Evolutionary conservation across 2,888 invertebrate species (phyloP).

Genomic region (Odontocolon sp.): DNA sequence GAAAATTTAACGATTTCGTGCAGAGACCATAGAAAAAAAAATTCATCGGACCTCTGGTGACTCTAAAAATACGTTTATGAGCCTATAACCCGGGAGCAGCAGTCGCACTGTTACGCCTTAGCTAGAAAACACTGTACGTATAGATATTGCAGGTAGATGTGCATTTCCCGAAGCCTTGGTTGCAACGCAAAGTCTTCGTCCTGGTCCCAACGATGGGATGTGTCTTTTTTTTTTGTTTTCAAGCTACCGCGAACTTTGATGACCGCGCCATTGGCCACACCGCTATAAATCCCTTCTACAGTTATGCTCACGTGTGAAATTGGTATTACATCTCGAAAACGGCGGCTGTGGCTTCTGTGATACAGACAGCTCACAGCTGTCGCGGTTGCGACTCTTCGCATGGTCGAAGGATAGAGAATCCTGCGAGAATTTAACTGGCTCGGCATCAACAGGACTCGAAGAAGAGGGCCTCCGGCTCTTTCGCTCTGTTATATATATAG

Average conservation of each 20-base stretch:
- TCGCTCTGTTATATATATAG: too few relatives aligned
- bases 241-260: conserved; percentile 21
- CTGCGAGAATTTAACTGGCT: not conserved
- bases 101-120: conserved; percentile 15
- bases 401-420: not conserved
- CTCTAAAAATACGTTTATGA: conserved; percentile 78
- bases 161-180: not conserved
- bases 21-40: conserved; percentile 22
- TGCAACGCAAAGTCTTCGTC: not conserved
- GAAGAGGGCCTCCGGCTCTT: too few relatives aligned
- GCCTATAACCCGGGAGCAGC: conserved; percentile 67
- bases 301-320: conserved; percentile 71
- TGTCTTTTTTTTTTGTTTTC: too few relatives aligned
- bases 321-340: conserved; percentile 67
- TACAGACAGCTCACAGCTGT: conserved; percentile 39
- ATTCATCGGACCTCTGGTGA: conserved; percentile 14
- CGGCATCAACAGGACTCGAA: too few relatives aligned
- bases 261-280: conserved; percentile 41
- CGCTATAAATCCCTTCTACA: conserved; percentile 69
- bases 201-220: not conserved
- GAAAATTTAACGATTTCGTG: conserved; percentile 69
- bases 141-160: not conserved
- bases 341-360: conserved; percentile 62
- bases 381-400: conserved; percentile 59
- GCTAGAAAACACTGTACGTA: conserved; percentile 19